These are phyloP conservation scores for Epinotia bilunana DNA, from an alignment of 2,888 invertebrate species.

Conservation along the genomic window DNA sequence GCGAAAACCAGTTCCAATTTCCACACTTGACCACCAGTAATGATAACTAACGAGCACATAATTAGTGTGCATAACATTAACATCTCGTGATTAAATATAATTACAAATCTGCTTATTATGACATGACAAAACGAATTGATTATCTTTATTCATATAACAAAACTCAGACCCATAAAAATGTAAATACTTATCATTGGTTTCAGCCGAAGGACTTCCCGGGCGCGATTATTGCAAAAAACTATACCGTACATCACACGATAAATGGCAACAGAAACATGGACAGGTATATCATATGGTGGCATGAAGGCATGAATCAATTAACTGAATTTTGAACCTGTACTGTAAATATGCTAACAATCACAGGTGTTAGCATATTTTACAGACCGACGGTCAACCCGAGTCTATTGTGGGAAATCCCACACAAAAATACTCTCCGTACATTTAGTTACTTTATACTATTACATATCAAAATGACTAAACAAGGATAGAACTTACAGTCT, in stretches of 20 bases:
- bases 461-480: neutral
- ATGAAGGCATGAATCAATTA: too few relatives aligned
- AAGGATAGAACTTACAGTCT: neutral
- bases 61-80: neutral
- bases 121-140: too few relatives aligned
- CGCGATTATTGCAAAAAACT: too few relatives aligned
- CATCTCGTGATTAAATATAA: neutral
- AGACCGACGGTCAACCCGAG: too few relatives aligned
- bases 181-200: neutral
- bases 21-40: neutral
- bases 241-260: too few relatives aligned
- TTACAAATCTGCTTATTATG: neutral
- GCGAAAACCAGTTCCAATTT: neutral
- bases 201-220: neutral
- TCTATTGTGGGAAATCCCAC: neutral
- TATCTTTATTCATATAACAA: neutral
- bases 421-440: neutral
- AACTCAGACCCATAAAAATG: neutral
- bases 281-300: too few relatives aligned
- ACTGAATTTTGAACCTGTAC: too few relatives aligned
- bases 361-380: neutral
- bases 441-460: neutral
- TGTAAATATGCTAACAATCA: too few relatives aligned
- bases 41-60: neutral
- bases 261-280: too few relatives aligned